Percentiles rank a stretch among this genome's conserved stretches.
Evolutionary conservation across 1,140 invertebrate genomes (phyloP).

Genomic region (Archivesica marissinica): DNA sequence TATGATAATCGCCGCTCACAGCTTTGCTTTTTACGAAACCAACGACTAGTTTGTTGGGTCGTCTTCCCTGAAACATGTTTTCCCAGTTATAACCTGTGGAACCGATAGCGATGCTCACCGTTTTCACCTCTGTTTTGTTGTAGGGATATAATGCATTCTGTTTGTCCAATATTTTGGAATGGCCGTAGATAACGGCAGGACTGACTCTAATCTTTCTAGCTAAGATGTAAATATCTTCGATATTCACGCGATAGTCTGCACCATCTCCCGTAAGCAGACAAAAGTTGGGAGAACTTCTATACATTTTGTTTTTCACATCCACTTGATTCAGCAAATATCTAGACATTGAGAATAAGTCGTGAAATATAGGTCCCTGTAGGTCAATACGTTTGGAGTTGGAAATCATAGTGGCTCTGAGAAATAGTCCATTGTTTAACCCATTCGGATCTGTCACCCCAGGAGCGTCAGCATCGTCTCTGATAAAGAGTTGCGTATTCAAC

Average conservation of each 20-base stretch:
- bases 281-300: slow-evolving; percentile 16
- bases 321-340: slow-evolving; percentile 53
- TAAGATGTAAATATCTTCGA: slow-evolving; percentile 30
- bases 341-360: slow-evolving; percentile 57
- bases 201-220: slow-evolving; percentile 24
- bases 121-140: slow-evolving; percentile 12
- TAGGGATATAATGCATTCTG: slow-evolving; percentile 20
- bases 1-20: slow-evolving; percentile 19
- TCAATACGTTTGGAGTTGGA: slow-evolving; percentile 4
- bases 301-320: slow-evolving; percentile 39
- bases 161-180: slow-evolving; percentile 16
- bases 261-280: slow-evolving; percentile 12
- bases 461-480: slow-evolving; percentile 25
- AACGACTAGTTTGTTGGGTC: slow-evolving; percentile 14
- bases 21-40: slow-evolving; percentile 9
- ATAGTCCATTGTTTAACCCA: slow-evolving; percentile 15
- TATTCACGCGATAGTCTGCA: slow-evolving; percentile 12
- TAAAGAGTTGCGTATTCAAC: slow-evolving; percentile 30
- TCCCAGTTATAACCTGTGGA: slow-evolving; percentile 32
- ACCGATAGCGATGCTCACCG: slow-evolving; percentile 31
- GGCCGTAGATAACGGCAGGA: slow-evolving; percentile 9
- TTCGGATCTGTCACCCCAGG: slow-evolving; percentile 26
- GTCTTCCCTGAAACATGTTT: slow-evolving; percentile 53
- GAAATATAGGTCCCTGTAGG: slow-evolving; percentile 53
- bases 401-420: background rate